Percentiles rank a stretch among this genome's conserved stretches.
Conservation (phyloP, 2,113 vertebrate genomes). For the Albula glossodonta region DNA sequence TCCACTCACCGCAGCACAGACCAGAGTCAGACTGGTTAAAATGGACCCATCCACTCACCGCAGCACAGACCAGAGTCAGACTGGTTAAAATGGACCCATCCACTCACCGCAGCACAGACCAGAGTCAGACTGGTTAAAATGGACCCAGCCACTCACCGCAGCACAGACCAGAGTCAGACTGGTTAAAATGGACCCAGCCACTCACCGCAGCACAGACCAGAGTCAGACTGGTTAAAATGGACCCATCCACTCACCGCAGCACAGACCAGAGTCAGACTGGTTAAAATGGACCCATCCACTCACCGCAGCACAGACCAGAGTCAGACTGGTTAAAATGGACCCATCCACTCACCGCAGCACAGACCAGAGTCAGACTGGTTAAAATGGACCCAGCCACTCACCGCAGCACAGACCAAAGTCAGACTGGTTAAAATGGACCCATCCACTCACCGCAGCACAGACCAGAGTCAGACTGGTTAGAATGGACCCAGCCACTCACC, state of each 20-base stretch:
- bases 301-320: not conserved
- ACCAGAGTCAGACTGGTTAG: not conserved
- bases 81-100: too few species aligned
- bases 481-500: constrained; percentile 33
- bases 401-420: not conserved
- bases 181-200: not conserved
- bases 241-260: too few species aligned
- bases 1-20: not conserved
- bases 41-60: constrained; percentile 31
- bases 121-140: not conserved
- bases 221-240: not conserved
- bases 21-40: not conserved
- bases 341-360: too few species aligned
- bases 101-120: not conserved
- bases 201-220: constrained; percentile 21
- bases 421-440: not conserved
- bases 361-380: not conserved
- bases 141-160: constrained; percentile 31
- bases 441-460: not conserved
- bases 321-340: not conserved
- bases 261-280: not conserved
- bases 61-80: not conserved
- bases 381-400: constrained; percentile 33
- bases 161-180: not conserved
- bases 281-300: constrained; percentile 26